A percentile compares a stretch with the other conserved stretches of the same genome.
phyloP scores from a whole-genome alignment of 2,888 invertebrate genomes.

The Lomographa bimaculata region DNA sequence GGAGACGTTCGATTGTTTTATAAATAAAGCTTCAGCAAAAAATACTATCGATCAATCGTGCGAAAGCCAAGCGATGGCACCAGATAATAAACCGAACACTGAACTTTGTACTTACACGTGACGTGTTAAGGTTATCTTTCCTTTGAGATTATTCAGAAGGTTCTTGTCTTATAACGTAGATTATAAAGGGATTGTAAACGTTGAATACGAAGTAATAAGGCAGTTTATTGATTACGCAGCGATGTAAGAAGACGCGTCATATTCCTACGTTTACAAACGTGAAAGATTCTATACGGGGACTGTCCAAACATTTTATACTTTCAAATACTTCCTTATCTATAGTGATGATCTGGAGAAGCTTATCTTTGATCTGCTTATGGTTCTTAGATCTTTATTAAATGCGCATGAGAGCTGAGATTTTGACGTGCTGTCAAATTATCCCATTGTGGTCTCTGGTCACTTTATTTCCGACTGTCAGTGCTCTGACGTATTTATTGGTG shows the following conservation, averaged over 20 bases:
- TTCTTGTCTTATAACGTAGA: slow-evolving; percentile 25
- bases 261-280: slow-evolving; percentile 71
- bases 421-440: slow-evolving; percentile 72
- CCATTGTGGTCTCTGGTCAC: slow-evolving; percentile 65
- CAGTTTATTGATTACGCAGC: slow-evolving; percentile 37
- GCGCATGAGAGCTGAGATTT: slow-evolving; percentile 54
- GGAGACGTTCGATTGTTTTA: slow-evolving; percentile 80
- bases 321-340: slow-evolving; percentile 78
- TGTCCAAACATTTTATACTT: slow-evolving; percentile 84
- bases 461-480: slow-evolving; percentile 59
- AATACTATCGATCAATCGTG: slow-evolving; percentile 83
- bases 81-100: slow-evolving; percentile 51
- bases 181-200: slow-evolving; percentile 42
- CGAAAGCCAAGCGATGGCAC: slow-evolving; percentile 75
- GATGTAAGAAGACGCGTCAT: slow-evolving; percentile 58
- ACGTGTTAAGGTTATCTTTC: slow-evolving; percentile 24
- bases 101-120: slow-evolving; percentile 39
- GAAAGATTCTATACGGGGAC: slow-evolving; percentile 79
- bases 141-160: slow-evolving; percentile 38
- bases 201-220: slow-evolving; percentile 36
- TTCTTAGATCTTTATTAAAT: slow-evolving; percentile 82
- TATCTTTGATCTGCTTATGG: slow-evolving; percentile 75
- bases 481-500: slow-evolving; percentile 75
- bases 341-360: slow-evolving; percentile 77
- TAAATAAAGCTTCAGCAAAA: slow-evolving; percentile 80